Evolutionary conservation across 2,797 vertebrate species (phyloP), one percentile per base, ranked within the genome.

Genomic region (Caiman crocodilus): DNA sequence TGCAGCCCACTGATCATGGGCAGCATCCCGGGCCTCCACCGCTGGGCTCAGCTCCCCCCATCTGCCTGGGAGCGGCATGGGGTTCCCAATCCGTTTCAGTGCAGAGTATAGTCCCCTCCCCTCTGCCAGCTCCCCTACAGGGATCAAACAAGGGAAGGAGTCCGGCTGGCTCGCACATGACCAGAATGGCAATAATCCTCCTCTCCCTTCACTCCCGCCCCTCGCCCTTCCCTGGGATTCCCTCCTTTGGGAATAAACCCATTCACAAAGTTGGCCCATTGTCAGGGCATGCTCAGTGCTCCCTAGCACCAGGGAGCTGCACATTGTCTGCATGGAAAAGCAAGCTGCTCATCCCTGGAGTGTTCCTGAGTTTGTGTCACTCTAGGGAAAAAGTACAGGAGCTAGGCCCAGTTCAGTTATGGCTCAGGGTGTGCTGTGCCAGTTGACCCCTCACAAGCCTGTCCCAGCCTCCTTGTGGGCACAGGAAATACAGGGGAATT

Each of bases 121-220:
- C 82, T 87, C 91, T n/a, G 82, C 74, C 75, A 77, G 87, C 82
- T 90, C 84, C 93, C 90, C 89, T 76, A 86, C 88, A 42, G 92
- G 85, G 90, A 84, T 87, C 83, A 92, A 58, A 90, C 87, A 83
- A 91, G 50, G 35, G 85, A 93, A 81, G 95, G 88, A 23, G 89
- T 67, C 74, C 14, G 12, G 90, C 91, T 91, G 94, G 94, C 88
- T 73, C 85, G 91, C 96, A 84, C 96, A 96, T 94, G 95, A 94
- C 92, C 90, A 78, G 95, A 94, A 94, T 91, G 93, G 95, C 85
- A 96, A 96, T 26, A 75, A 55, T 20, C 79, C 73, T 79, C 75
- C 69, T 88, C 32, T 18, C 20, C 57, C 56, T 58, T 13, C 15
- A 30, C 14, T 30, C 32, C 10, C 26, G 60, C 23, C n/a, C 35